Evolutionary conservation across 2,113 vertebrate genomes (phyloP).

Genomic region (Murina feae): DNA sequence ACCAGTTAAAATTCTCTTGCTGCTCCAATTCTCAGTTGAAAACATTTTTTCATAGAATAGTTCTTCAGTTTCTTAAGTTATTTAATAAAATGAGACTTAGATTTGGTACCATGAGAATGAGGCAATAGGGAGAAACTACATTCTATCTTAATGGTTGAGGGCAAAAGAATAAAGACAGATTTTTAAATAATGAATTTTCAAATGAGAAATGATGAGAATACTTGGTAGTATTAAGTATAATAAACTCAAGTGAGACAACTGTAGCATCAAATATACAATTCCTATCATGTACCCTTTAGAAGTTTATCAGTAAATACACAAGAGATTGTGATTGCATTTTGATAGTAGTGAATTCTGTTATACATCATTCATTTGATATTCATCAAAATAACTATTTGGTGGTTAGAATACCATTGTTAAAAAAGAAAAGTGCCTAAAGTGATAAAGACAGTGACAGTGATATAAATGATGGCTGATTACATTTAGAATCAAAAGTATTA

Average conservation of each 20-base stretch:
- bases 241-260: not conserved
- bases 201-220: not conserved
- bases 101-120: not conserved
- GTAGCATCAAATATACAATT: not conserved
- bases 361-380: not conserved
- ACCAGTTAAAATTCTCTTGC: not conserved
- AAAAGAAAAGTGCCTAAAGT: not conserved
- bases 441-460: not conserved
- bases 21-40: not conserved
- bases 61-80: not conserved
- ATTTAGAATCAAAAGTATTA: conserved; percentile 13
- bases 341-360: not conserved
- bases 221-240: not conserved
- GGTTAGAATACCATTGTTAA: not conserved
- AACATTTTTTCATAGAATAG: conserved; percentile 19
- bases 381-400: not conserved
- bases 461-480: not conserved
- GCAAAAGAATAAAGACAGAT: not conserved
- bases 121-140: not conserved
- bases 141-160: not conserved
- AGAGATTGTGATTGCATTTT: not conserved
- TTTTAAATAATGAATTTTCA: conserved; percentile 18
- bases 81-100: conserved; percentile 34
- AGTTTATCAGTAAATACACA: not conserved
- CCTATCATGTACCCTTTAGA: not conserved